Evolutionary conservation across 2,888 invertebrate species (phyloP).

Genomic region (Synanthedon tipuliformis): DNA sequence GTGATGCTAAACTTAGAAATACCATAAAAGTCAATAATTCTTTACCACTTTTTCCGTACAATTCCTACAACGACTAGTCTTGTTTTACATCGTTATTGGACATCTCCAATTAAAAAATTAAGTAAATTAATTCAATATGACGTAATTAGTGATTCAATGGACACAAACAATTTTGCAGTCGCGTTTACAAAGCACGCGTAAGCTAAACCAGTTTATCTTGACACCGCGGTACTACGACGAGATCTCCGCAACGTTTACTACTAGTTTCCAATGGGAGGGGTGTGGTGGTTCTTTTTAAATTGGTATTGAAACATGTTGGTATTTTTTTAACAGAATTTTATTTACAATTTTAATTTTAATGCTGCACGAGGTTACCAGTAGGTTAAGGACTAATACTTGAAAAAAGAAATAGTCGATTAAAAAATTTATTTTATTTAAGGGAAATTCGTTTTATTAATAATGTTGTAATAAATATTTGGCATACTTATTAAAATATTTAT

Average conservation of each 20-base stretch:
- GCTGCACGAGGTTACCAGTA: not conserved
- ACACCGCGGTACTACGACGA: slow-evolving; percentile 8
- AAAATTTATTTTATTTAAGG: not conserved
- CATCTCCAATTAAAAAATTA: not conserved
- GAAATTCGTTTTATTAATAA: too few relatives aligned
- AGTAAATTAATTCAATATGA: not conserved
- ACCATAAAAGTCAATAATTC: not conserved
- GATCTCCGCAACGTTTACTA: not conserved
- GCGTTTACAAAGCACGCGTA: not conserved
- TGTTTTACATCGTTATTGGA: not conserved
- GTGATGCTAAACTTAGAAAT: not conserved
- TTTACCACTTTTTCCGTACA: not conserved
- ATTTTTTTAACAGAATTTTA: slow-evolving; percentile 6
- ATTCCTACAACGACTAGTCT: too few relatives aligned
- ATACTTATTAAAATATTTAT: too few relatives aligned
- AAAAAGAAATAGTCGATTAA: not conserved
- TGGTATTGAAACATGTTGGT: slow-evolving; percentile 1
- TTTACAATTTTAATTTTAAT: not conserved
- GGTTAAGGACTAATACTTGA: not conserved
- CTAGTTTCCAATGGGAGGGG: not conserved
- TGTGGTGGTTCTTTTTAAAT: not conserved
- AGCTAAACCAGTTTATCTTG: slow-evolving; percentile 11
- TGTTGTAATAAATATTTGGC: too few relatives aligned
- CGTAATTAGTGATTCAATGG: slow-evolving; percentile 5
- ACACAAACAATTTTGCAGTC: slow-evolving; percentile 4